A percentile compares a stretch with the other conserved stretches of the same genome.
phyloP scores from a whole-genome alignment of 2,888 invertebrate species.

The Conus canariensis region DNA sequence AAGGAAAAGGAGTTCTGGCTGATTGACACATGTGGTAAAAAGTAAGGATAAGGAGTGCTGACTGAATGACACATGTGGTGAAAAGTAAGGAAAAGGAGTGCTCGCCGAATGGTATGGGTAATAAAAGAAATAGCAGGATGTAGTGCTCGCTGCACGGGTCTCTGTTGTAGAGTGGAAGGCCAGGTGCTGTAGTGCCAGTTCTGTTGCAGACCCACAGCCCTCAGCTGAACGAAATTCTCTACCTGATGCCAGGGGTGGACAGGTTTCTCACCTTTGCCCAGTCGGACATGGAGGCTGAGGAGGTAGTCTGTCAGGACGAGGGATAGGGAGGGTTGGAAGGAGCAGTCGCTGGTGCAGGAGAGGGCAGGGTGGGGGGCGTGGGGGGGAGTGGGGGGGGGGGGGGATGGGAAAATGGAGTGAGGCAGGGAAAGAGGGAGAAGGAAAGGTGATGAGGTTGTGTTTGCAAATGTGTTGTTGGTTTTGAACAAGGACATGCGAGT shows the following conservation, averaged over 20 bases:
- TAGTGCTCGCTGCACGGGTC: too few species aligned
- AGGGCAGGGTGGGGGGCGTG: neutral
- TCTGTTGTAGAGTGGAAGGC: neutral
- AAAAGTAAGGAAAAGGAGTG: too few species aligned
- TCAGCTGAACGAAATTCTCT: constrained; percentile 23
- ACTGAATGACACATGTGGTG: too few species aligned
- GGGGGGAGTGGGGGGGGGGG: neutral
- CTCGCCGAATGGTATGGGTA: too few species aligned
- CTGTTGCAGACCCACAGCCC: constrained; percentile 25
- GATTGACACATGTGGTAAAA: too few species aligned
- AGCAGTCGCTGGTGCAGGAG: too few species aligned
- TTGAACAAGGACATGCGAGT: too few species aligned
- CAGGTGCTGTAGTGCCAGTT: neutral
- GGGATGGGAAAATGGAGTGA: neutral
- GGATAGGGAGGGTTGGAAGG: neutral
- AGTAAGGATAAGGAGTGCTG: too few species aligned
- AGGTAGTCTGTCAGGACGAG: constrained; percentile 12
- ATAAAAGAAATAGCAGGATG: too few species aligned
- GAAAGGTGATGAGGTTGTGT: too few species aligned
- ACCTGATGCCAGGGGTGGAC: constrained; percentile 32
- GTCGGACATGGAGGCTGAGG: constrained; percentile 25
- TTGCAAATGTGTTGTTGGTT: too few species aligned
- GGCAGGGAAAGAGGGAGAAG: neutral
- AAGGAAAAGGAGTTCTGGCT: too few species aligned
- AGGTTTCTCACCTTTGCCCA: constrained; percentile 6